Conservation (phyloP, 2,888 invertebrate species). For the Drosophila imparisetae region DNA sequence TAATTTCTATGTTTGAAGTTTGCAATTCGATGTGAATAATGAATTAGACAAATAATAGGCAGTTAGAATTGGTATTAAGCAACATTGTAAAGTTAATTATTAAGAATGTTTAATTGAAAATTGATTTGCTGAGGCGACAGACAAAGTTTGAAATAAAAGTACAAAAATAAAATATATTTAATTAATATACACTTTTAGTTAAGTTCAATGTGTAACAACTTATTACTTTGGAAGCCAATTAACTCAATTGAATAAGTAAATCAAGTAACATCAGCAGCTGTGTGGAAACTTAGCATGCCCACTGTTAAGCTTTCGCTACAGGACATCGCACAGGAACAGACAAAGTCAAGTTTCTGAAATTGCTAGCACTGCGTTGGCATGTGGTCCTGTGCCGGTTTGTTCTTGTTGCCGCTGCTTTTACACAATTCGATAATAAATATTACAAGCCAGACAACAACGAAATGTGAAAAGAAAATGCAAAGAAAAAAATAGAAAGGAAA, state of each 20-base stretch:
- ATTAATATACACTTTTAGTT: neutral
- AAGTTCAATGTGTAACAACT: neutral
- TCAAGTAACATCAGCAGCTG: neutral
- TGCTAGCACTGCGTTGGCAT: conserved; percentile 70
- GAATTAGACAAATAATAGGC: too few relatives aligned
- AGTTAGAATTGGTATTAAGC: neutral
- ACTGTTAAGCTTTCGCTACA: conserved; percentile 2
- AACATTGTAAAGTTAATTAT: neutral
- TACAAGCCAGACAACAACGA: conserved; percentile 74
- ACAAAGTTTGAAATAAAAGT: neutral
- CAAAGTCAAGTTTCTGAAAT: conserved; percentile 62
- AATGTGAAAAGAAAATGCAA: conserved; percentile 7
- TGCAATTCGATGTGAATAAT: neutral
- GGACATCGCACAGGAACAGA: conserved; percentile 33
- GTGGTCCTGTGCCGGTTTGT: conserved; percentile 24
- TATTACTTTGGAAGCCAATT: neutral
- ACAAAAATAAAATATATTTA: neutral
- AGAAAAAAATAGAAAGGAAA: conserved; percentile 15
- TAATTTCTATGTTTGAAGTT: neutral
- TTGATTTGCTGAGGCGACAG: neutral
- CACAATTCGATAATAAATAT: conserved; percentile 79
- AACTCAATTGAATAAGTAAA: neutral
- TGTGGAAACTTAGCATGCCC: neutral
- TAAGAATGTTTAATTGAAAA: neutral
- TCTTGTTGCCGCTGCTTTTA: conserved; percentile 42